A percentile compares a stretch with the other conserved stretches of the same genome.
These are phyloP conservation scores for Lordiphosa collinella DNA, from an alignment of 1,140 invertebrate genomes.

Conservation along the genomic window DNA sequence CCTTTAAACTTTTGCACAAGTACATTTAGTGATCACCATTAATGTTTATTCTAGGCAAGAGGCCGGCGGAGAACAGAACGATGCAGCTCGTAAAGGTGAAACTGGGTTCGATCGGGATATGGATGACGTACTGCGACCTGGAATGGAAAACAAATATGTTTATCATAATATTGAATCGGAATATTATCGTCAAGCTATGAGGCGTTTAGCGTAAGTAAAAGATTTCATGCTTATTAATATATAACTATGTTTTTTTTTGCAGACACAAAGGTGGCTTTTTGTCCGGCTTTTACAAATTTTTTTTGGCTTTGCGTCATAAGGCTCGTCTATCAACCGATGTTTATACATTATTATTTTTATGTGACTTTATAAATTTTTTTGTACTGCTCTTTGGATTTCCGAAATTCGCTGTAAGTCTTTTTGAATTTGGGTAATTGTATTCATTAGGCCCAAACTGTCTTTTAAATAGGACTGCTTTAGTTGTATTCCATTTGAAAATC, in stretches of 20 bases:
- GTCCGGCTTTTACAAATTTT: constrained; percentile 82
- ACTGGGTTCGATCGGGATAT: constrained; percentile 40
- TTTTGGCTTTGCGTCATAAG: constrained; percentile 85
- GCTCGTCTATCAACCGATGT: constrained; percentile 94
- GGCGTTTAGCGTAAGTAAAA: constrained; percentile 69
- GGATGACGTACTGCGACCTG: constrained; percentile 46
- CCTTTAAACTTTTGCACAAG: too few relatives aligned
- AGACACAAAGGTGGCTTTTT: constrained; percentile 42
- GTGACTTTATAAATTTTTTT: constrained; percentile 98
- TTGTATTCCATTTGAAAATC: too few relatives aligned
- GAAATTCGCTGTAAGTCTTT: constrained; percentile 91
- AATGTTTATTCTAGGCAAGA: constrained; percentile 78
- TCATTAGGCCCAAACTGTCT: too few relatives aligned
- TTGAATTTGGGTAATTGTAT: too few relatives aligned
- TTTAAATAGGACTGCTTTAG: too few relatives aligned
- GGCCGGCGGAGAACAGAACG: constrained; percentile 22
- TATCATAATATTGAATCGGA: constrained; percentile 80
- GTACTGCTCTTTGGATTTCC: constrained; percentile 96
- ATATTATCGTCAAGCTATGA: constrained; percentile 82
- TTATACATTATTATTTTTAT: constrained; percentile 98
- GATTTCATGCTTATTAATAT: neutral
- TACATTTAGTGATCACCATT: too few relatives aligned
- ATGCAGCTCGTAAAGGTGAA: too few relatives aligned
- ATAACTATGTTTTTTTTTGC: neutral
- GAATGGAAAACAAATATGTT: constrained; percentile 67